phyloP scores from a whole-genome alignment of 2,888 invertebrate species.

The Noctua janthina region DNA sequence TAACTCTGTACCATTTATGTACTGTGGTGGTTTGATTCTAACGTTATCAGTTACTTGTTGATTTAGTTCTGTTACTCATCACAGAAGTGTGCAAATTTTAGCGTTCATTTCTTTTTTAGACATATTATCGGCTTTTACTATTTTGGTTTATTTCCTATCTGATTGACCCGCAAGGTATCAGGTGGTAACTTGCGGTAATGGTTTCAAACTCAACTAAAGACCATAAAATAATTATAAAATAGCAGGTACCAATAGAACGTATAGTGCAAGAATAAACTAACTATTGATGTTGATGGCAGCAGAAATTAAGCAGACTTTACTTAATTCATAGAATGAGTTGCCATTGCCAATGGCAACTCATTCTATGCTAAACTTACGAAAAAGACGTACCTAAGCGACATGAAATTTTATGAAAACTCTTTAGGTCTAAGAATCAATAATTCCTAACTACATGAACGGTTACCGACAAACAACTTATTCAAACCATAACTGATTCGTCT shows the following conservation, averaged over 20 bases:
- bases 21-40: slow-evolving; percentile 62
- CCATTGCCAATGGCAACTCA: too few species aligned
- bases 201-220: not conserved
- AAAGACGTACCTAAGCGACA: not conserved
- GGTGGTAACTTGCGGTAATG: too few species aligned
- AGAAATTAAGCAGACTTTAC: not conserved
- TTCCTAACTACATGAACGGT: not conserved
- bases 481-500: slow-evolving; percentile 11
- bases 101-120: not conserved
- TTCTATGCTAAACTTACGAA: not conserved
- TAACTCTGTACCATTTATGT: slow-evolving; percentile 71
- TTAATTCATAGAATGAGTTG: not conserved
- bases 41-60: slow-evolving; percentile 30
- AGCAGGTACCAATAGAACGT: not conserved
- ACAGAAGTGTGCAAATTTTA: not conserved
- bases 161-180: not conserved
- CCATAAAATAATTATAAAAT: not conserved
- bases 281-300: not conserved
- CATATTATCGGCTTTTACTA: not conserved
- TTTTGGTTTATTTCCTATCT: not conserved
- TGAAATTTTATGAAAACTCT: not conserved
- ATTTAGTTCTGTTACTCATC: not conserved
- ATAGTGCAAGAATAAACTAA: not conserved
- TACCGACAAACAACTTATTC: slow-evolving; percentile 2
- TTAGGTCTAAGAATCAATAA: not conserved